Evolutionary conservation across 2,113 vertebrate genomes (phyloP).

Genomic region (Python bivittatus): DNA sequence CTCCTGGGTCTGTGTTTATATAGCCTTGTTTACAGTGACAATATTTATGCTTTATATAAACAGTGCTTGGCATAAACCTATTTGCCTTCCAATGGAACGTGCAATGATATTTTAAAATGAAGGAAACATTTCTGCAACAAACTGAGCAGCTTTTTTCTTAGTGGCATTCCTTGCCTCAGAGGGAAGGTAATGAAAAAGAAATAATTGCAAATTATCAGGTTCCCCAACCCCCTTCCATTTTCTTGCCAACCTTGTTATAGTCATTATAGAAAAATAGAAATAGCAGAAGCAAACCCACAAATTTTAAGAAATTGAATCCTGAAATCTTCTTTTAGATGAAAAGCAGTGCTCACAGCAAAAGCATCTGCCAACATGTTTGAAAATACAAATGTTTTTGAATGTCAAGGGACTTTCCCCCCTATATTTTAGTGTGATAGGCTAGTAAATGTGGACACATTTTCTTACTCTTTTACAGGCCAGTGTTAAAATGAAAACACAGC

Average conservation of each 20-base stretch:
- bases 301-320: constrained; percentile 18
- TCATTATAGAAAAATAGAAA: constrained; percentile 31
- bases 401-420: background rate
- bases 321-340: background rate
- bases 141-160: constrained; percentile 20
- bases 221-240: background rate
- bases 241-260: background rate
- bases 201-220: background rate
- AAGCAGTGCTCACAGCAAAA: constrained; percentile 24
- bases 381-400: constrained; percentile 1
- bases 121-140: background rate
- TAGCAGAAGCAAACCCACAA: constrained; percentile 21
- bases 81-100: background rate
- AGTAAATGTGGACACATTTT: too few species aligned
- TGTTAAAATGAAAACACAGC: too few species aligned
- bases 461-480: too few species aligned
- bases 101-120: background rate
- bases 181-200: constrained; percentile 27
- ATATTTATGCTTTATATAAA: background rate
- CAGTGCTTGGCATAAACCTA: background rate
- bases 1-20: background rate
- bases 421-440: background rate
- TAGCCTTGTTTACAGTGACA: background rate
- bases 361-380: background rate
- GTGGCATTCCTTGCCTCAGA: constrained; percentile 20